phyloP scores from a whole-genome alignment of 2,113 vertebrate genomes.

The Lampris incognitus region DNA sequence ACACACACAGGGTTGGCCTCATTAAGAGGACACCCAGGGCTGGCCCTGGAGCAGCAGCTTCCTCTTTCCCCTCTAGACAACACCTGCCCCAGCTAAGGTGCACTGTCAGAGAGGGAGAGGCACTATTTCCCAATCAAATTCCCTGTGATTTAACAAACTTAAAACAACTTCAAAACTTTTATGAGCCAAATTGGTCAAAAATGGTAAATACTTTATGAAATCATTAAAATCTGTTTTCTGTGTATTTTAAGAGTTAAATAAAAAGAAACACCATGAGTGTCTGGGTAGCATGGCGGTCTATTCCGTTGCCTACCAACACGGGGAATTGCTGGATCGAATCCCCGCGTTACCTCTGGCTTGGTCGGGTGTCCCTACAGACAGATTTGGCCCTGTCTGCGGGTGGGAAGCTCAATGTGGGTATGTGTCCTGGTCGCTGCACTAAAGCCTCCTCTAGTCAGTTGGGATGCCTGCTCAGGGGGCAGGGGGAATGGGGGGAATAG shows the following conservation, averaged over 20 bases:
- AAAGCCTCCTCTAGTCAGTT: no score
- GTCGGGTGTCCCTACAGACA: no score
- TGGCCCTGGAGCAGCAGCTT: constrained; percentile 8
- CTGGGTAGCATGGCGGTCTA: no score
- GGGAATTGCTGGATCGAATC: no score
- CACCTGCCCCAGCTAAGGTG: neutral
- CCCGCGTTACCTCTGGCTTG: no score
- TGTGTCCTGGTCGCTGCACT: no score
- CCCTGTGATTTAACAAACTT: neutral
- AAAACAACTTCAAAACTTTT: neutral
- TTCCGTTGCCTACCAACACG: no score
- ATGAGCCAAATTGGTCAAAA: neutral
- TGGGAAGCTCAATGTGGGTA: no score
- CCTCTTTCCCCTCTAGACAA: neutral
- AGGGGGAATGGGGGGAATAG: no score
- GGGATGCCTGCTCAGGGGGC: no score
- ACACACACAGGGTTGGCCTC: neutral
- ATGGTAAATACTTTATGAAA: neutral
- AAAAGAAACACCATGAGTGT: no score
- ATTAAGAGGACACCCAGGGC: constrained; percentile 32
- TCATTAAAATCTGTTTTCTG: neutral
- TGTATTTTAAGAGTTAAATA: neutral
- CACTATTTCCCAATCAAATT: neutral
- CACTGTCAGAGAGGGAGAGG: neutral
- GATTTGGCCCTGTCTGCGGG: no score